Evolutionary conservation across 2,888 invertebrate species (phyloP), one percentile per base, ranked within the genome.

Genomic region (Steinernema carpocapsae): DNA sequence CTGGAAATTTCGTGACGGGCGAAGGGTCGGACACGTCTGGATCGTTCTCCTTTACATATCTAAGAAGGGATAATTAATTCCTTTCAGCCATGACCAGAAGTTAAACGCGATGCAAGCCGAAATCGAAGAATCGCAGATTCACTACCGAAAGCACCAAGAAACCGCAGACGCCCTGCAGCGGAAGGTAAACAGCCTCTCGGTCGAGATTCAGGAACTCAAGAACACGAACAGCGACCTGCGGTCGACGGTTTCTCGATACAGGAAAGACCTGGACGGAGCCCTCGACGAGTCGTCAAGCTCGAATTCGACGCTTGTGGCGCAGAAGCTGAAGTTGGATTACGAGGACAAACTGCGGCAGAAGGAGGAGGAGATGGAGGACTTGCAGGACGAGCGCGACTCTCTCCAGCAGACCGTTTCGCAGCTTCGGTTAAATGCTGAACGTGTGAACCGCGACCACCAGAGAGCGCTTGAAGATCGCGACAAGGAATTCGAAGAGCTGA

Each of bases 341-440:
- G 45, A 74, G 14, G 73, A 43, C 12, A 2, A 73, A 10, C 43
- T 59, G 10, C 19, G 42, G 29, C 19, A 22, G 22, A 26, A 71
- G 75, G 83, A 84, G 88, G 96, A 97, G 88, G 97, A 97, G 88
- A 90, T 97, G 72, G 97, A 97, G 87, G 97, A 97, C 88, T 91
- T 95, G 87, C 95, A 95, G 1, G 95, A 94, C 3, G 93, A 94
- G 89, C 93, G 94, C 85, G 91, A 93, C 89, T 90, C 95, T 83
- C 89, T 97, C 86, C 95, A 96, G 88, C 95, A 95, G 0, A 96
- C 95, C 88, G 90, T 96, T 32, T 82, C 81, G 0, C 91, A 95
- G 0, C 90, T 97, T 79, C 95, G 97, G 89, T 96, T 97, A 96
- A 91, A 93, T 56, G 89, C 95, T 82, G 96, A 97, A 88, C 94